Evolutionary conservation across 2,797 vertebrate genomes (phyloP), one percentile per base, ranked within the genome.

Genomic region (Carapus acus): DNA sequence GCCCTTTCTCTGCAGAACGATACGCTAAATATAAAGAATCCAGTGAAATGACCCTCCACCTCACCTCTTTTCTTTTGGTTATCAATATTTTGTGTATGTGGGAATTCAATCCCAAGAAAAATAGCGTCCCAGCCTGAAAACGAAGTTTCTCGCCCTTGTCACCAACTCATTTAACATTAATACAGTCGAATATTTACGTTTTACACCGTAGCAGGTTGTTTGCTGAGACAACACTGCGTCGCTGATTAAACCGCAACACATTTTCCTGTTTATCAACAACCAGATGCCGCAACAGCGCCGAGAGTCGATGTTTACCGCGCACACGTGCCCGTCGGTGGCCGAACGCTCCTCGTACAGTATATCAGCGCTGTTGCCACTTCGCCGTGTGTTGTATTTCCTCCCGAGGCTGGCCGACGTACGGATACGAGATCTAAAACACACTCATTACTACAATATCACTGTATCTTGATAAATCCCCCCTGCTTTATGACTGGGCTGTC

Each of bases 1-100:
- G 77, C 66, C 72, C 81, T 83, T 78, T 64, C 65, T 71, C 58
- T 70, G 48, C 15, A 56, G 65, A 58, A 21, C 62, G 4, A 36
- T 44, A 8, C 58, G 55, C 67, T 58, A 48, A 69, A 42, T 62
- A 74, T 62, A 61, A 49, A 38, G 47, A 40, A 47, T 50, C 24
- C 33, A 6, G 7, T 33, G 40, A 23, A 43, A 40, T 8, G 6
- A 15, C 16, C 24, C 19, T 38, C 29, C 56, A 52, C 24, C 27
- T 11, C 27, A 29, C 11, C 27, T 29, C 27, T 29, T 6, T 6
- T 29, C 8, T 33, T 6, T 6, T 6, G 14, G 14, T 13, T 33
- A 8, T 33, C 31, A 33, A 5, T 6, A 11, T 33, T 33, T n/a
- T n/a, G n/a, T n/a, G n/a, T n/a, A n/a, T n/a, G n/a, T n/a, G n/a